A percentile compares a stretch with the other conserved stretches of the same genome.
Conservation (phyloP, 2,888 invertebrate species). For the Idaea straminata region DNA sequence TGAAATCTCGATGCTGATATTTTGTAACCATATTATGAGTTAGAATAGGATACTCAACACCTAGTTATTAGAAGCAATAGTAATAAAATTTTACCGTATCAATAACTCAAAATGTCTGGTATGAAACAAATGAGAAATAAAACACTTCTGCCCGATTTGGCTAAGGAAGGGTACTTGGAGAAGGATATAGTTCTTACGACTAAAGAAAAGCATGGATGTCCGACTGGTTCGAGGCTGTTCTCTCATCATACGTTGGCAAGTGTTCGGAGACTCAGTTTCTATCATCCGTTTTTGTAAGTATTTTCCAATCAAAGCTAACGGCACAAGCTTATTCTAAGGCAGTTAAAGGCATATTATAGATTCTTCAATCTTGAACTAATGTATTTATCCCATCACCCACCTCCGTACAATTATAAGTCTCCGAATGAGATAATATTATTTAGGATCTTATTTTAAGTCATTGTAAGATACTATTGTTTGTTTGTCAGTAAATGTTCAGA, state of each 20-base stretch:
- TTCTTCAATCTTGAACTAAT: too few species aligned
- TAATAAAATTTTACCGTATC: background rate
- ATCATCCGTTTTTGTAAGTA: constrained; percentile 68
- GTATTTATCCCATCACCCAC: too few species aligned
- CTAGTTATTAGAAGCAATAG: too few species aligned
- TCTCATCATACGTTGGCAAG: constrained; percentile 82
- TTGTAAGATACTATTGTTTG: too few species aligned
- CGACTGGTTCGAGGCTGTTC: constrained; percentile 75
- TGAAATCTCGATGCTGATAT: background rate
- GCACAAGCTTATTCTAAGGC: too few species aligned
- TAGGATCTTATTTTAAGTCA: too few species aligned
- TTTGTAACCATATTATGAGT: background rate
- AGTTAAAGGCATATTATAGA: too few species aligned
- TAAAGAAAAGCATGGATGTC: constrained; percentile 59
- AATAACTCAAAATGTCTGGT: constrained; percentile 40
- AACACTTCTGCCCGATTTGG: constrained; percentile 63
- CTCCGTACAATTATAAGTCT: too few species aligned
- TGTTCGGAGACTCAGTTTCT: constrained; percentile 70
- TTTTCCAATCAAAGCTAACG: constrained; percentile 6
- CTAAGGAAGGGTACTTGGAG: constrained; percentile 62
- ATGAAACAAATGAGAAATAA: constrained; percentile 68
- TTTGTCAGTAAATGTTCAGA: too few species aligned
- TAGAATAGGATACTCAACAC: background rate
- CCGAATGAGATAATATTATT: too few species aligned
- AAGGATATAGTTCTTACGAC: constrained; percentile 64